Evolutionary conservation across 2,888 invertebrate species (phyloP).

Genomic region (Dolomedes plantarius): DNA sequence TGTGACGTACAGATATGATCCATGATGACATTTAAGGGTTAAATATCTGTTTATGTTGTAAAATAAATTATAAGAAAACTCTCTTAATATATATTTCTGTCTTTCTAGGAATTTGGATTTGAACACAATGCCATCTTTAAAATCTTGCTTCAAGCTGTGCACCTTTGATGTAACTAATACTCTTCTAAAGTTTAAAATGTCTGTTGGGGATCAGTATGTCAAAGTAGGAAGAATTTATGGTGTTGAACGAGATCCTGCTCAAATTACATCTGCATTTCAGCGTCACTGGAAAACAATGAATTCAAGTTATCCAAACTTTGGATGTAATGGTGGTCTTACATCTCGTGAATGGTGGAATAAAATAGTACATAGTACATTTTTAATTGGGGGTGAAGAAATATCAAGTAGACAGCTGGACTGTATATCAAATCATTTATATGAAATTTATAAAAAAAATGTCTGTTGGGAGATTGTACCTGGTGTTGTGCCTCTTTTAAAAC

Average conservation of each 20-base stretch:
- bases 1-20: too few species aligned
- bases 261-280: slow-evolving; percentile 80
- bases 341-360: slow-evolving; percentile 87
- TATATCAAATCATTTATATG: slow-evolving; percentile 76
- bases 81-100: too few species aligned
- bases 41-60: too few species aligned
- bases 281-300: slow-evolving; percentile 82
- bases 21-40: too few species aligned
- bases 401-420: slow-evolving; percentile 73
- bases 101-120: too few species aligned
- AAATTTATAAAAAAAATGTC: slow-evolving; percentile 83
- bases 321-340: slow-evolving; percentile 84
- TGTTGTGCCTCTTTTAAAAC: slow-evolving; percentile 82
- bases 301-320: slow-evolving; percentile 87
- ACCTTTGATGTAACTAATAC: slow-evolving; percentile 95
- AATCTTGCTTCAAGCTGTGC: slow-evolving; percentile 76
- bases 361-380: slow-evolving; percentile 83
- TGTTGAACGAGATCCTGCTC: slow-evolving; percentile 80
- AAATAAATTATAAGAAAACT: too few species aligned
- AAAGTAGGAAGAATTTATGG: slow-evolving; percentile 84
- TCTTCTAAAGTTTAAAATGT: slow-evolving; percentile 83
- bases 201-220: slow-evolving; percentile 86
- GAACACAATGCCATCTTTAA: slow-evolving; percentile 17
- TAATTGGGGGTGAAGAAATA: slow-evolving; percentile 75
- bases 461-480: slow-evolving; percentile 86